phyloP scores from a whole-genome alignment of 1,140 invertebrate genomes.

The Acyrthosiphon pisum region DNA sequence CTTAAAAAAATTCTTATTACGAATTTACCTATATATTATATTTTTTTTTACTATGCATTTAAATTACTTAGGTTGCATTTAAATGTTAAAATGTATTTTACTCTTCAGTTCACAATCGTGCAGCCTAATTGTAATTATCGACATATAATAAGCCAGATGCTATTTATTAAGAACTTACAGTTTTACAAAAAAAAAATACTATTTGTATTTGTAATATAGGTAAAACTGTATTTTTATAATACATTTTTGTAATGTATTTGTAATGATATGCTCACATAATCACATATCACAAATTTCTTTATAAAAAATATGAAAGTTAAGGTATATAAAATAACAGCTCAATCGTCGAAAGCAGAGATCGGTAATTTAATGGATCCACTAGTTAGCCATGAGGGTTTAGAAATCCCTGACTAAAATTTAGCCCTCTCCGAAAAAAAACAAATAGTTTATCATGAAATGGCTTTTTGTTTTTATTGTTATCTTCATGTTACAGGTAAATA shows the following conservation, averaged over 20 bases:
- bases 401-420: neutral
- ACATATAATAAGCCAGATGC: neutral
- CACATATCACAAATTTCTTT: neutral
- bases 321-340: neutral
- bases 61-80: neutral
- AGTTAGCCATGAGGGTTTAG: neutral
- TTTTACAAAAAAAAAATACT: neutral
- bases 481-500: too few relatives aligned
- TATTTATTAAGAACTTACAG: neutral
- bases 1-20: neutral
- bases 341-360: neutral
- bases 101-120: neutral
- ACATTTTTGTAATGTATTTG: too few relatives aligned
- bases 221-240: too few relatives aligned
- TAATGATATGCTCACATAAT: neutral
- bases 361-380: neutral
- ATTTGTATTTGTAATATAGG: neutral
- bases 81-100: neutral
- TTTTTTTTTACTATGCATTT: neutral
- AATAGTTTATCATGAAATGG: too few relatives aligned
- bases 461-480: too few relatives aligned
- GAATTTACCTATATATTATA: neutral
- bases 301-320: neutral
- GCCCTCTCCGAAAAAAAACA: neutral
- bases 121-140: neutral